phyloP scores from a whole-genome alignment of 2,797 vertebrate species.

The Picus viridis region DNA sequence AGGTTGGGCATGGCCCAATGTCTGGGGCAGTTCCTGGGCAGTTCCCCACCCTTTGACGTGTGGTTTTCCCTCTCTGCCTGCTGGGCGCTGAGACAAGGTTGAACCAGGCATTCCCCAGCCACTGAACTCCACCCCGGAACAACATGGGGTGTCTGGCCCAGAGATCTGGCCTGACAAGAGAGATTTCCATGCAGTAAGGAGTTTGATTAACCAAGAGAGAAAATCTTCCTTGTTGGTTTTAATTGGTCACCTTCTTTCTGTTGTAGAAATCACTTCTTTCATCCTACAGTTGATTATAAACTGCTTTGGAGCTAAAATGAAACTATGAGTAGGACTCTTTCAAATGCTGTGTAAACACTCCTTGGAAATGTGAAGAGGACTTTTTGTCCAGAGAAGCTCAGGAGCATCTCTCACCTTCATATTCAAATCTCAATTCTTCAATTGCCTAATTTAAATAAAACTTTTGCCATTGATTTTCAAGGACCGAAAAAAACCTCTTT shows the following conservation, averaged over 20 bases:
- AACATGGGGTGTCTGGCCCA: neutral
- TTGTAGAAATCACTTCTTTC: neutral
- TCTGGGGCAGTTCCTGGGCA: neutral
- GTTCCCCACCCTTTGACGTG: rapidly evolving
- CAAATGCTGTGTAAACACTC: neutral
- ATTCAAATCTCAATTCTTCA: neutral
- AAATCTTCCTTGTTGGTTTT: rapidly evolving
- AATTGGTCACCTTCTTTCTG: neutral
- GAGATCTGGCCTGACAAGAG: neutral
- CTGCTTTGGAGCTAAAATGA: neutral
- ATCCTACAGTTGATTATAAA: neutral
- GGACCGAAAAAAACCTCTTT: neutral
- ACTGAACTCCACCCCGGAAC: rapidly evolving
- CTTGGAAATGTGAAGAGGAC: neutral
- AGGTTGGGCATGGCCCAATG: neutral
- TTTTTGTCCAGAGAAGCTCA: neutral
- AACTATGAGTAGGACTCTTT: neutral
- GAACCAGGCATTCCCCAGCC: neutral
- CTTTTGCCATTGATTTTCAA: neutral
- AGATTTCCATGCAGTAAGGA: too few relatives aligned
- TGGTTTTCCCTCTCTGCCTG: rapidly evolving
- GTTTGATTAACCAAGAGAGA: neutral
- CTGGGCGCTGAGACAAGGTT: neutral
- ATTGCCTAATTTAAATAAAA: neutral
- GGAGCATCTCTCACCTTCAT: neutral